Percentiles rank a stretch among this genome's conserved stretches.
Conservation (phyloP, 2,113 vertebrate genomes). For the Serilophus lunatus region DNA sequence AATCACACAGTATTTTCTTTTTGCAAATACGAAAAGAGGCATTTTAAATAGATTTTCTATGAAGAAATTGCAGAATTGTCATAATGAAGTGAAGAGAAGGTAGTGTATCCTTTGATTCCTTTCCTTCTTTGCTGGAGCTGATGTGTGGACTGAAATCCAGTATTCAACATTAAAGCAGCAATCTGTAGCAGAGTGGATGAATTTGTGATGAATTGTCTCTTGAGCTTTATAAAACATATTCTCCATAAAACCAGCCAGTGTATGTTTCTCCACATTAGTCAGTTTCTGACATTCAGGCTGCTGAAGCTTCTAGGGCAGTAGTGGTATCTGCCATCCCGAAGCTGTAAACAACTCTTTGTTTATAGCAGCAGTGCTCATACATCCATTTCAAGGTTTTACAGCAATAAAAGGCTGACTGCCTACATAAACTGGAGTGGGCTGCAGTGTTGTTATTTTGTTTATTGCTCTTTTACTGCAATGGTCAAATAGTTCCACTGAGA, state of each 20-base stretch:
- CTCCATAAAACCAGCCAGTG: slow-evolving; percentile 73
- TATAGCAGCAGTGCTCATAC: slow-evolving; percentile 73
- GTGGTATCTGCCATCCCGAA: slow-evolving; percentile 66
- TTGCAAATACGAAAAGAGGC: background rate
- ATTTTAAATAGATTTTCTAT: slow-evolving; percentile 36
- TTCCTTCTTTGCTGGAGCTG: background rate
- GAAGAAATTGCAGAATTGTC: slow-evolving; percentile 30
- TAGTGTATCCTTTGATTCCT: background rate
- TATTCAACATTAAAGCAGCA: slow-evolving; percentile 75
- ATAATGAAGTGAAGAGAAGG: background rate
- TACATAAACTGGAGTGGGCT: slow-evolving; percentile 84
- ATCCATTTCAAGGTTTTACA: slow-evolving; percentile 87
- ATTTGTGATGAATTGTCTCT: slow-evolving; percentile 88
- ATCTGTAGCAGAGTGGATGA: slow-evolving; percentile 78
- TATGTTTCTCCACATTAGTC: slow-evolving; percentile 74
- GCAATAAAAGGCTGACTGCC: slow-evolving; percentile 86
- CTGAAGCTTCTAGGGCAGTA: slow-evolving; percentile 70
- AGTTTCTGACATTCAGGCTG: slow-evolving; percentile 72
- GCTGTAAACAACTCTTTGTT: slow-evolving; percentile 82
- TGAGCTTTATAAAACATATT: slow-evolving; percentile 83
- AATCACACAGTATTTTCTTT: slow-evolving; percentile 18
- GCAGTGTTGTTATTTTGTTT: slow-evolving; percentile 86
- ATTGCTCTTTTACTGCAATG: slow-evolving; percentile 85
- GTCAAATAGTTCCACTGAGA: slow-evolving; percentile 86
- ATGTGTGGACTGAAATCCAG: slow-evolving; percentile 63